Evolutionary conservation across 2,888 invertebrate genomes (phyloP).

Genomic region (Bugula neritina): DNA sequence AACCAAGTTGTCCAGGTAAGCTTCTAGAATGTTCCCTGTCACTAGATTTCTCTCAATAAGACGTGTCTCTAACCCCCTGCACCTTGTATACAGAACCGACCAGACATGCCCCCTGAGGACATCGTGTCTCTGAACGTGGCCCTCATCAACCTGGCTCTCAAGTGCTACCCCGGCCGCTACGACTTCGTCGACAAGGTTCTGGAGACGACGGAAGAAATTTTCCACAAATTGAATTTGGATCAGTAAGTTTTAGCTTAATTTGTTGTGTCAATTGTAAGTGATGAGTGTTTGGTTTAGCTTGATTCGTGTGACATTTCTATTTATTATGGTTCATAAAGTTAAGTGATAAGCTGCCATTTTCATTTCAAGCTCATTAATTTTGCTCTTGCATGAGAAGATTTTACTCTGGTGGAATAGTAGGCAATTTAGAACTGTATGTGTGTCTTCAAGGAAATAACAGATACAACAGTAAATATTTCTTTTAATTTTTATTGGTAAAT

Average conservation of each 20-base stretch:
- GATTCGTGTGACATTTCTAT: too few relatives aligned
- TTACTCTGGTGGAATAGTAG: too few relatives aligned
- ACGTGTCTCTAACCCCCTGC: neutral
- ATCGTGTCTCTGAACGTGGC: slow-evolving; percentile 89
- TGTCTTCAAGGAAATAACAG: too few relatives aligned
- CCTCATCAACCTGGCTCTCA: slow-evolving; percentile 85
- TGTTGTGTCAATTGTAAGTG: too few relatives aligned
- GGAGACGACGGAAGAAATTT: slow-evolving; percentile 81
- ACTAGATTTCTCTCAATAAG: neutral
- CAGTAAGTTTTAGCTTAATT: slow-evolving; percentile 66
- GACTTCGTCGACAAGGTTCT: slow-evolving; percentile 93
- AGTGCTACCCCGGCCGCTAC: slow-evolving; percentile 89
- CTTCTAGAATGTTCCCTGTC: neutral
- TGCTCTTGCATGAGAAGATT: too few relatives aligned
- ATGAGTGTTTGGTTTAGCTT: too few relatives aligned
- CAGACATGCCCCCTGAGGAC: slow-evolving; percentile 92
- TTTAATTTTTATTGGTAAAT: too few relatives aligned
- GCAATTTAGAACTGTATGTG: too few relatives aligned
- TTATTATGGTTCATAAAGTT: too few relatives aligned
- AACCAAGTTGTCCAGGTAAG: slow-evolving; percentile 80
- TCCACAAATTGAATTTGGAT: slow-evolving; percentile 77
- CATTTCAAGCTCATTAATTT: too few relatives aligned
- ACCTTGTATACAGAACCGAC: slow-evolving; percentile 64
- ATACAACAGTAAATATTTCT: too few relatives aligned
- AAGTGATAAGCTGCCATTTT: too few relatives aligned